These are phyloP conservation scores for Melanerpes aurifrons DNA, from an alignment of 2,113 vertebrate genomes.

Conservation along the genomic window DNA sequence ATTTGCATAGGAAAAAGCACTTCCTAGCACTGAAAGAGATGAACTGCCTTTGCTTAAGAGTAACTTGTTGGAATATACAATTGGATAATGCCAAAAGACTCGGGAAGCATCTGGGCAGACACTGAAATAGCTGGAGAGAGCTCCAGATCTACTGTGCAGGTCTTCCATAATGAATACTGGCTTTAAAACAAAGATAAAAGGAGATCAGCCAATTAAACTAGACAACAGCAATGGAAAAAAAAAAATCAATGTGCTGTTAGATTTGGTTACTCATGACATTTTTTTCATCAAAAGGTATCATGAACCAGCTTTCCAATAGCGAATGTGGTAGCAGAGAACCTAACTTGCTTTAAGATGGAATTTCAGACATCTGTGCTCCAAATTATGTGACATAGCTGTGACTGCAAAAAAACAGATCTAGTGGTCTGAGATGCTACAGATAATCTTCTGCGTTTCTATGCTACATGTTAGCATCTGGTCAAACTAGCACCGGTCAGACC, in stretches of 20 bases:
- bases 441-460: not conserved
- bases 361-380: not conserved
- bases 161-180: not conserved
- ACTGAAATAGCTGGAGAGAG: not conserved
- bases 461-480: not conserved
- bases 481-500: not conserved
- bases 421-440: not conserved
- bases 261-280: not conserved
- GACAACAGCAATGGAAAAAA: not conserved
- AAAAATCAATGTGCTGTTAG: not conserved
- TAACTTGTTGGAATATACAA: not conserved
- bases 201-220: not conserved
- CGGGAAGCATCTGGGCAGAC: not conserved
- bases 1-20: not conserved
- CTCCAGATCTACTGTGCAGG: not conserved
- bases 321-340: not conserved
- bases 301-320: not conserved
- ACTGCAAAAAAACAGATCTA: not conserved
- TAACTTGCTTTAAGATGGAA: not conserved
- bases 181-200: not conserved
- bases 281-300: not conserved
- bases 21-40: not conserved
- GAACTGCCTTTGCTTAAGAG: not conserved
- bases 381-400: not conserved
- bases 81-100: not conserved